These are phyloP conservation scores for Pelusios castaneus DNA, from an alignment of 2,113 vertebrate species.

Conservation along the genomic window DNA sequence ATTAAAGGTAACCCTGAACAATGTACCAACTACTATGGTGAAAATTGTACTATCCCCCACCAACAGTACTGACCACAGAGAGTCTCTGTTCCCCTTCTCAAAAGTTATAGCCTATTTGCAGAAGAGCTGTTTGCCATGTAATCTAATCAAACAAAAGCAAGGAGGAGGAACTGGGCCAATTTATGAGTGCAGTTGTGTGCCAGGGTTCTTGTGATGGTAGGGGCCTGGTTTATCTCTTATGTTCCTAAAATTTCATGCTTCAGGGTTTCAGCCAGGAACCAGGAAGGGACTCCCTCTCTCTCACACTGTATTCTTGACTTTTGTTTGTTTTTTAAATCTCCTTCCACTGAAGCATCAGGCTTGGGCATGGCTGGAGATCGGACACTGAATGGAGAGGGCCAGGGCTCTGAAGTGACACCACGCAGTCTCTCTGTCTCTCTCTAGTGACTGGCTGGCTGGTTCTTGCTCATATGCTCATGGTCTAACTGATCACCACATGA, in stretches of 20 bases:
- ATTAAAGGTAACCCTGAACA: conserved; percentile 47
- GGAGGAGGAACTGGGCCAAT: conserved; percentile 36
- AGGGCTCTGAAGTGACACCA: too few species aligned
- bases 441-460: too few species aligned
- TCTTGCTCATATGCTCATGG: too few species aligned
- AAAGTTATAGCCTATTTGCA: conserved; percentile 31
- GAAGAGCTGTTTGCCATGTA: conserved; percentile 15
- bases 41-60: conserved; percentile 16
- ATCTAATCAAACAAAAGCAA: conserved; percentile 8
- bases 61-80: background rate
- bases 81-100: background rate
- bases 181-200: background rate
- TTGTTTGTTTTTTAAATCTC: too few species aligned
- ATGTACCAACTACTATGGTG: background rate
- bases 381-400: too few species aligned
- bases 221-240: background rate
- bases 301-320: too few species aligned
- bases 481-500: too few species aligned
- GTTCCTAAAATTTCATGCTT: background rate
- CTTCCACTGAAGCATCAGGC: too few species aligned
- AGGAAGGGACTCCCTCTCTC: too few species aligned
- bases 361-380: too few species aligned
- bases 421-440: too few species aligned
- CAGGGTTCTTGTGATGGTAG: background rate
- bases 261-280: too few species aligned